phyloP scores from a whole-genome alignment of 2,113 vertebrate species.

The Orycteropus afer region DNA sequence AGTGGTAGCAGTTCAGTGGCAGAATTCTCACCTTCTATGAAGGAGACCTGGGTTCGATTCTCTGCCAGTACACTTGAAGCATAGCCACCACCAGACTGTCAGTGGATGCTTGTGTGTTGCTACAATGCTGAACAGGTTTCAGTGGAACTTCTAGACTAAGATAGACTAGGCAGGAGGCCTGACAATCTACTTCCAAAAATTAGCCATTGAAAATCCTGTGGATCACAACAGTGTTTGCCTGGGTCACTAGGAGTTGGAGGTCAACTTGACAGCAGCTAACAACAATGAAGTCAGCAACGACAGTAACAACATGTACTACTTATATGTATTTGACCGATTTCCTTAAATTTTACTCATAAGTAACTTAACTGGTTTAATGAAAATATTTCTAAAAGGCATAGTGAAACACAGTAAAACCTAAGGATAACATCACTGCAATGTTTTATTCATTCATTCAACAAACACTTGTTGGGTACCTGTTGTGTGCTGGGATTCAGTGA shows the following conservation, averaged over 20 bases:
- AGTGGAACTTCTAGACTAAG: not conserved
- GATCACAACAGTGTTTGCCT: no score
- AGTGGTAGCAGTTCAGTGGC: not conserved
- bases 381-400: not conserved
- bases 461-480: not conserved
- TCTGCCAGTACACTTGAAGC: not conserved
- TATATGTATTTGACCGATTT: not conserved
- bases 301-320: not conserved
- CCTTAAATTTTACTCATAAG: constrained; percentile 26
- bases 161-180: not conserved
- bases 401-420: not conserved
- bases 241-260: no score
- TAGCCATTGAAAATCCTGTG: not conserved
- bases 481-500: not conserved
- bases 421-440: not conserved
- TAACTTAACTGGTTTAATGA: not conserved
- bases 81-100: not conserved
- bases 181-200: not conserved
- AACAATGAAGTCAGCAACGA: no score
- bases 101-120: not conserved
- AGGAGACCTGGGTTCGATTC: not conserved
- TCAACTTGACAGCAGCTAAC: no score
- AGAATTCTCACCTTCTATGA: not conserved
- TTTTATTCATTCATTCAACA: no score
- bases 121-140: not conserved